Evolutionary conservation across 1,140 invertebrate species (phyloP), one percentile per base, ranked within the genome.

Genomic region (Maniola jurtina): DNA sequence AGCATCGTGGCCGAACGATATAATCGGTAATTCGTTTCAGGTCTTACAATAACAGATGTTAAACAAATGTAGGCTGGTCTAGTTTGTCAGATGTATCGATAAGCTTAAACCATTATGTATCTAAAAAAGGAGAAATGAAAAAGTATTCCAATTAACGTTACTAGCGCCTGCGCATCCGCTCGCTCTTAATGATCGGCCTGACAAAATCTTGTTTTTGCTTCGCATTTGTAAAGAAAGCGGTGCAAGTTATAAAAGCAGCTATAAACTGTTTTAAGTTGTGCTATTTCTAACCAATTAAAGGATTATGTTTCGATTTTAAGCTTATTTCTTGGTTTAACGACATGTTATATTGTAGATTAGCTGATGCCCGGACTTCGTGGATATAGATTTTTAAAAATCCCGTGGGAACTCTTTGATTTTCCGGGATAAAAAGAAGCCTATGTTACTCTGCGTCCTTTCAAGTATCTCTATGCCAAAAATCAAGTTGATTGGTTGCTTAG

Each of bases 171-270:
- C 75, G 73, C 79, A 88, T 88, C 84, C 84, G 82, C 62, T 83
- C 74, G 77, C 73, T 66, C 68, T 59, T 86, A 88, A 86, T 84
- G 76, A 76, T 72, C 67, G 54, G 75, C 75, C 70, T 81, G 78
- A 84, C 79, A 80, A 88, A 88, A 83, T 84, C 84, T 81, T 83
- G 83, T 88, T 88, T 85, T 88, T 86, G 65, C 73, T 71, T 70
- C 58, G 60, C 62, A 52, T 68, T 72, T 56, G 48, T 68, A 61
- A 68, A 61, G 52, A 61, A 40, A 52, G 54, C 61, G 72, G 70
- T 63, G 10, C 56, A 85, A 81, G 75, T 75, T 25, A 73, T 13
- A 57, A 74, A 70, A 64, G 6, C 6, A 50, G 1, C 0, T 11
- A 50, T 11, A 14, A 13, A n/a, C n/a, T n/a, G n/a, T n/a, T n/a